phyloP scores from a whole-genome alignment of 2,888 invertebrate species.

The Schizotus pectinicornis region DNA sequence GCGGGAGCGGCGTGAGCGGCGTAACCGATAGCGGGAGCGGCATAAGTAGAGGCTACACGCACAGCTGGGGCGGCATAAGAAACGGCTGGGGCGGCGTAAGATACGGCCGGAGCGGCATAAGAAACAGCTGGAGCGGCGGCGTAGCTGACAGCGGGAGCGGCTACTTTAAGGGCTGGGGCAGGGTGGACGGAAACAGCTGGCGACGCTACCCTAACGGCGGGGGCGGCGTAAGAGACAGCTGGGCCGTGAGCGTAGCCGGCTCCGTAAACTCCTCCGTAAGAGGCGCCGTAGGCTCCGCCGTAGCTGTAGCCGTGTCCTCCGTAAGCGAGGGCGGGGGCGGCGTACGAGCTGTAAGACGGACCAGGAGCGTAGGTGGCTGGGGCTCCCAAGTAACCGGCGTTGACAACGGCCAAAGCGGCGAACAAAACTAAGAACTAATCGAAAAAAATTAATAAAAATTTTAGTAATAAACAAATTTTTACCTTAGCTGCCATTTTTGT shows the following conservation, averaged over 20 bases:
- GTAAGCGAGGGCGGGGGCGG: conserved; percentile 10
- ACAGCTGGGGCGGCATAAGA: conserved; percentile 12
- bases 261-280: conserved; percentile 6
- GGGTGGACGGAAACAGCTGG: conserved; percentile 10
- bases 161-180: not conserved
- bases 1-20: conserved; percentile 14
- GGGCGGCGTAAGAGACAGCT: conserved; percentile 17
- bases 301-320: not conserved
- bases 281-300: not conserved
- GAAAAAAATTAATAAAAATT: too few species aligned
- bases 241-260: conserved; percentile 13
- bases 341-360: not conserved
- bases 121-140: conserved; percentile 8
- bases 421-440: conserved; percentile 28
- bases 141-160: conserved; percentile 9
- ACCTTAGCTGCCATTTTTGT: conserved; percentile 24
- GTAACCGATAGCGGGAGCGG: conserved; percentile 13
- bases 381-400: conserved; percentile 30
- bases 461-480: not conserved
- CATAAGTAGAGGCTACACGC: not conserved
- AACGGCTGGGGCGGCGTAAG: conserved; percentile 3
- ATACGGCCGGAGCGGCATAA: not conserved
- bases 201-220: conserved; percentile 3
- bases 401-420: conserved; percentile 29
- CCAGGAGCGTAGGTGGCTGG: conserved; percentile 8